Percentiles rank a stretch among this genome's conserved stretches.
Conservation (phyloP, 2,113 vertebrate genomes). For the Macrotis lagotis region DNA sequence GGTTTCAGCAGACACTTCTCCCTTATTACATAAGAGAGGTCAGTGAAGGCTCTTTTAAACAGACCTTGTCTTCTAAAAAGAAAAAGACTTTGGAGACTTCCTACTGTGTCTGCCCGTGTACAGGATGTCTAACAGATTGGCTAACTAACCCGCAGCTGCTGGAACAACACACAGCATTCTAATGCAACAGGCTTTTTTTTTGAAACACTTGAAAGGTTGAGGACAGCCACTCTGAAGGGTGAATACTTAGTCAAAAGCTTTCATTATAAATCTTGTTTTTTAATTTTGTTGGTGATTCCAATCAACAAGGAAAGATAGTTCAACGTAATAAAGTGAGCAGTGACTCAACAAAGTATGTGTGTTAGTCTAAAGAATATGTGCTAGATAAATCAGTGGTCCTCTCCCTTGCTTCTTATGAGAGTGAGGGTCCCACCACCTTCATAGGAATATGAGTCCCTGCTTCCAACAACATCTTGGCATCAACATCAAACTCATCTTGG, state of each 20-base stretch:
- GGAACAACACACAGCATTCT: conserved; percentile 49
- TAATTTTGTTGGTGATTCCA: not conserved
- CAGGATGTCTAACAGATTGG: conserved; percentile 53
- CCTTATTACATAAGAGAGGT: conserved; percentile 22
- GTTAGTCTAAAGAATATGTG: conserved; percentile 49
- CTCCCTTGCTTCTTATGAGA: not conserved
- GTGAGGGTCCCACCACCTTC: conserved; percentile 38
- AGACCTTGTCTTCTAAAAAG: not conserved
- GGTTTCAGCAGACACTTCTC: not conserved
- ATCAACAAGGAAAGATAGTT: not conserved
- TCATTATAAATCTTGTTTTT: not conserved
- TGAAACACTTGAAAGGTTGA: conserved; percentile 66
- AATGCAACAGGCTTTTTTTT: conserved; percentile 74
- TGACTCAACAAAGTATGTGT: not conserved
- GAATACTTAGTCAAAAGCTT: conserved; percentile 68
- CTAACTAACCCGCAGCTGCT: conserved; percentile 34
- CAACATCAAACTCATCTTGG: not conserved
- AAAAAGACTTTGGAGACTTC: conserved; percentile 12
- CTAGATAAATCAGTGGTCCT: conserved; percentile 54
- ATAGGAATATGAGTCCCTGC: not conserved
- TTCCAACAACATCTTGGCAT: not conserved
- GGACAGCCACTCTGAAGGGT: conserved; percentile 72
- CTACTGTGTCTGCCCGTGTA: conserved; percentile 26
- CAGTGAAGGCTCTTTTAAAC: conserved; percentile 40
- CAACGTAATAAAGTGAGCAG: not conserved